Conservation (phyloP, 2,888 invertebrate genomes). For the Caenorhabditis drosophilae region DNA sequence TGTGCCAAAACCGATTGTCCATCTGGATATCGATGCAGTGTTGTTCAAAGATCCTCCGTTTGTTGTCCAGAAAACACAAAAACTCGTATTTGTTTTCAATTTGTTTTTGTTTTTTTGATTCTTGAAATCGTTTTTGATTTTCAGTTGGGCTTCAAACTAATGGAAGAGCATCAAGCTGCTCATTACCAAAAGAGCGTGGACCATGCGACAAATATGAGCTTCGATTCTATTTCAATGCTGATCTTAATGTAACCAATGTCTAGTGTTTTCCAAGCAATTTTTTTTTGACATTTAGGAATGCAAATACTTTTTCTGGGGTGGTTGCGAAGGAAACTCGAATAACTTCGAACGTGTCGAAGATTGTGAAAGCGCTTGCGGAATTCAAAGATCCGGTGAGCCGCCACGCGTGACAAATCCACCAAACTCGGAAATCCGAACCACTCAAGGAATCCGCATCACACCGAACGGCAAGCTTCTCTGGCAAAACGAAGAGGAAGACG, state of each 20-base stretch:
- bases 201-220: conserved; percentile 69
- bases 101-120: neutral
- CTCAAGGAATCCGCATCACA: conserved; percentile 42
- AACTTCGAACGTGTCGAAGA: conserved; percentile 60
- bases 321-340: conserved; percentile 67
- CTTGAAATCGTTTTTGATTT: conserved; percentile 1
- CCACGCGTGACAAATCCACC: conserved; percentile 23
- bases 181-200: conserved; percentile 67
- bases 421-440: conserved; percentile 35
- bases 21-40: conserved; percentile 60
- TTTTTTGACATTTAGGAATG: conserved; percentile 54
- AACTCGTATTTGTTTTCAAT: conserved; percentile 34
- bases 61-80: conserved; percentile 64
- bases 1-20: conserved; percentile 64
- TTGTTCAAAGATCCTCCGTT: conserved; percentile 55
- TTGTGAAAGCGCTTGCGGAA: conserved; percentile 42
- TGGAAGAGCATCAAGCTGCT: conserved; percentile 39
- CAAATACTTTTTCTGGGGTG: conserved; percentile 69
- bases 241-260: conserved; percentile 27
- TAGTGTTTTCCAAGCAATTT: neutral
- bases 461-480: conserved; percentile 28
- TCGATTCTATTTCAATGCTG: conserved; percentile 59
- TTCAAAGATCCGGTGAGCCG: conserved; percentile 14
- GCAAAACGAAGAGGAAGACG: conserved; percentile 14
- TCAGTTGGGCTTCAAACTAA: conserved; percentile 46